Evolutionary conservation across 2,797 vertebrate genomes (phyloP), one percentile per base, ranked within the genome.

Genomic region (Oreortyx pictus): DNA sequence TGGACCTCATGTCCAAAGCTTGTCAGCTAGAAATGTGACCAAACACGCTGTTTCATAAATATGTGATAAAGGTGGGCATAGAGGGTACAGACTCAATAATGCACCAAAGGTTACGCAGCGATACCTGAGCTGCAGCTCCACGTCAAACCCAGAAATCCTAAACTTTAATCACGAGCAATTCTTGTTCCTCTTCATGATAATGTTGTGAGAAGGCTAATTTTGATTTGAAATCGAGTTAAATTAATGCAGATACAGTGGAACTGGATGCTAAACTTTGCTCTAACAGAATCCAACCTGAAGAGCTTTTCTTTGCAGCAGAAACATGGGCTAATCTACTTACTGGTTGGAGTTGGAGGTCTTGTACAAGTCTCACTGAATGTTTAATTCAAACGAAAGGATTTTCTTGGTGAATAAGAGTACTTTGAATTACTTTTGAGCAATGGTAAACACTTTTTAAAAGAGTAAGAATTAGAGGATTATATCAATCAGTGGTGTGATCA

Each of bases 381-480:
- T 92, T 86, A 31, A 57, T 91, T 92, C 87, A 80, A 91, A 85
- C 4, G 5, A 67, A 71, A 44, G 87, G 94, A 93, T 97, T 97
- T 95, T 78, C 92, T 90, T 71, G 79, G 37, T 59, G 81, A 70
- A 65, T 52, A 44, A 81, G 57, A 82, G 52, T 33, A 49, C 50
- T 88, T 70, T 22, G 33, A 64, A 75, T 27, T 33, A 5, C 46
- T 91, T 73, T 19, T 35, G 70, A 75, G n/a, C n/a, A 59, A 4
- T 31, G 59, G 54, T 64, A 64, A 81, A 35, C 29, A 5, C 56
- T 86, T 73, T 73, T 16, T 33, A 14, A 25, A 73, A 64, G 7
- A 11, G 75, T 37, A 18, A 49, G 52, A 56, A 27, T 31, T 3
- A 0, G 1, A 65, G 73, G 25, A 13, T 71, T 52, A 27, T 56